phyloP scores from a whole-genome alignment of 1,140 invertebrate species.

The Diachasma alloeum region DNA sequence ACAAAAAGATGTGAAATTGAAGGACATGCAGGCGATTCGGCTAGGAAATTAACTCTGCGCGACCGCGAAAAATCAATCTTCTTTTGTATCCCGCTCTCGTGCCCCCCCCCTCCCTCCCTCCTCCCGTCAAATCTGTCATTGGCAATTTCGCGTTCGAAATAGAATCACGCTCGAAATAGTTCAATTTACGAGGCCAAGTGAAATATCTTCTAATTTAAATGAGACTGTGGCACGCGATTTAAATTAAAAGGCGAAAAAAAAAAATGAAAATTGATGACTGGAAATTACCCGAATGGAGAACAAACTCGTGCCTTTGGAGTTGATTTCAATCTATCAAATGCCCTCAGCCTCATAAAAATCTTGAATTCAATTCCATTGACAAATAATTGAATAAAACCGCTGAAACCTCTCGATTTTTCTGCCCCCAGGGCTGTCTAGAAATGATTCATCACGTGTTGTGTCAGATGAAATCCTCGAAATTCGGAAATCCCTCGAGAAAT shows the following conservation, averaged over 20 bases:
- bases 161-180: slow-evolving; percentile 24
- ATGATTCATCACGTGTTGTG: too few species aligned
- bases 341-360: too few species aligned
- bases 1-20: not conserved
- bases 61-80: slow-evolving; percentile 60
- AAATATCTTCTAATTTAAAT: slow-evolving; percentile 19
- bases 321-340: not conserved
- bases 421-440: too few species aligned
- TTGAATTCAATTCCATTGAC: too few species aligned
- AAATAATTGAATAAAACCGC: too few species aligned
- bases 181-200: not conserved
- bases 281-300: slow-evolving; percentile 15
- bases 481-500: too few species aligned
- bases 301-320: not conserved
- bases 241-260: slow-evolving; percentile 19
- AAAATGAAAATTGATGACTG: slow-evolving; percentile 50
- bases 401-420: too few species aligned
- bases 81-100: slow-evolving; percentile 30
- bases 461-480: too few species aligned
- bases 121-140: slow-evolving; percentile 23
- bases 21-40: slow-evolving; percentile 25
- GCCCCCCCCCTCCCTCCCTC: not conserved
- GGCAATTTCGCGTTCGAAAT: slow-evolving; percentile 32
- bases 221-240: not conserved
- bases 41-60: slow-evolving; percentile 47